These are phyloP conservation scores for Toxotes chatareus DNA, from an alignment of 2,113 vertebrate species.

Conservation along the genomic window DNA sequence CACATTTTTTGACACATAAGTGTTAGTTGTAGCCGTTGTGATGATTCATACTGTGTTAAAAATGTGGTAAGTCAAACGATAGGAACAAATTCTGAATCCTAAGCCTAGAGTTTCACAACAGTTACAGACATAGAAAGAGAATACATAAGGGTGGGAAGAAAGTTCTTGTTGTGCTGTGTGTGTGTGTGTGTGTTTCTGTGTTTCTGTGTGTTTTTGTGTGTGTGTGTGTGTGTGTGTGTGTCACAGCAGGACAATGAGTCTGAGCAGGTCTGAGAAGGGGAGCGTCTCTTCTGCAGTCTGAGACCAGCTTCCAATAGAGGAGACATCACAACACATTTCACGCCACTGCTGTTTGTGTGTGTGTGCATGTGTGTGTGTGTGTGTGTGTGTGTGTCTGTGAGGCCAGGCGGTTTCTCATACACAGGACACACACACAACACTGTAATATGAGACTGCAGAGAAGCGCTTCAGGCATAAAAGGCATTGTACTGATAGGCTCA, in stretches of 20 bases:
- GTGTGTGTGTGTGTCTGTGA: neutral
- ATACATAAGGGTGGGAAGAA: slow-evolving; percentile 50
- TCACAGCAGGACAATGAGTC: slow-evolving; percentile 71
- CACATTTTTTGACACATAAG: neutral
- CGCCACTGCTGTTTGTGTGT: slow-evolving; percentile 53
- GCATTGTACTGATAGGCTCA: slow-evolving; percentile 58
- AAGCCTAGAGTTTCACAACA: slow-evolving; percentile 1
- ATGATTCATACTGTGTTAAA: neutral
- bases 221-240: slow-evolving; percentile 16
- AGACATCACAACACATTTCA: slow-evolving; percentile 81
- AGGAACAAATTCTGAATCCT: neutral
- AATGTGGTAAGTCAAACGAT: neutral
- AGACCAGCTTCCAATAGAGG: slow-evolving; percentile 70
- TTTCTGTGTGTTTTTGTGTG: slow-evolving; percentile 34
- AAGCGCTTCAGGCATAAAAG: slow-evolving; percentile 61
- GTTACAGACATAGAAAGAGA: slow-evolving; percentile 15
- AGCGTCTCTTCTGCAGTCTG: slow-evolving; percentile 66
- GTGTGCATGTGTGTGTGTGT: slow-evolving; percentile 5
- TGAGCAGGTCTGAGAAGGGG: slow-evolving; percentile 58
- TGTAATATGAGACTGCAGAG: slow-evolving; percentile 61
- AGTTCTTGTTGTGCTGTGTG: neutral
- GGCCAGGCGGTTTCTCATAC: no score
- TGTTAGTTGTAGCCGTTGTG: neutral
- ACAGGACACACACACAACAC: slow-evolving; percentile 9
- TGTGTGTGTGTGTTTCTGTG: slow-evolving; percentile 30